Evolutionary conservation across 2,888 invertebrate genomes (phyloP).

Genomic region (Unio delphinus): DNA sequence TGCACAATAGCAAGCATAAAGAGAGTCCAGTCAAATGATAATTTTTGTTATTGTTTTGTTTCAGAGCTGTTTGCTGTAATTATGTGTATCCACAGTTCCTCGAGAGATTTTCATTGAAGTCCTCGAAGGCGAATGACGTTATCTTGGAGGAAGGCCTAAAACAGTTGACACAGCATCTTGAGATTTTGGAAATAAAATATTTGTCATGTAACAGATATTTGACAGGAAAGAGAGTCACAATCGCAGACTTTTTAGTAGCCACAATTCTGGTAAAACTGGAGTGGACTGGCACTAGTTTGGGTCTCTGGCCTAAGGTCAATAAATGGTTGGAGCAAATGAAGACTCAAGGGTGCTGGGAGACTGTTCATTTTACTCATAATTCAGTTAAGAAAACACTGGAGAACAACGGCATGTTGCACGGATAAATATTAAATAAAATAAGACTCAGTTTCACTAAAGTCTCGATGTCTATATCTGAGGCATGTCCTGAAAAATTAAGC

Average conservation of each 20-base stretch:
- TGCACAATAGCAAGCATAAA: too few relatives aligned
- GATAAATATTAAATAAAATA: too few relatives aligned
- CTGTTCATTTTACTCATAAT: constrained; percentile 53
- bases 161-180: constrained; percentile 48
- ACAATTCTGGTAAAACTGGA: constrained; percentile 55
- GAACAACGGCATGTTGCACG: too few relatives aligned
- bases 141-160: constrained; percentile 55
- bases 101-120: constrained; percentile 54
- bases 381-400: too few relatives aligned
- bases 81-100: constrained; percentile 61
- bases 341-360: constrained; percentile 58
- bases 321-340: constrained; percentile 53
- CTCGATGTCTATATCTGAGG: too few relatives aligned
- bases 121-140: constrained; percentile 53
- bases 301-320: constrained; percentile 60
- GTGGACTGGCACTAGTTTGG: constrained; percentile 58
- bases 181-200: constrained; percentile 57
- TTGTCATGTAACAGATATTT: constrained; percentile 49
- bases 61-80: constrained; percentile 54
- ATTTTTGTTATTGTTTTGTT: constrained; percentile 5
- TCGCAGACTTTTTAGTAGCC: constrained; percentile 58
- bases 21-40: too few relatives aligned
- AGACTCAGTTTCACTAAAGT: too few relatives aligned
- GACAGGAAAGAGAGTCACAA: constrained; percentile 48
- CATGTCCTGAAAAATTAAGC: too few relatives aligned